These are phyloP conservation scores for Herminia tarsipennalis DNA, from an alignment of 2,888 invertebrate species.

Conservation along the genomic window DNA sequence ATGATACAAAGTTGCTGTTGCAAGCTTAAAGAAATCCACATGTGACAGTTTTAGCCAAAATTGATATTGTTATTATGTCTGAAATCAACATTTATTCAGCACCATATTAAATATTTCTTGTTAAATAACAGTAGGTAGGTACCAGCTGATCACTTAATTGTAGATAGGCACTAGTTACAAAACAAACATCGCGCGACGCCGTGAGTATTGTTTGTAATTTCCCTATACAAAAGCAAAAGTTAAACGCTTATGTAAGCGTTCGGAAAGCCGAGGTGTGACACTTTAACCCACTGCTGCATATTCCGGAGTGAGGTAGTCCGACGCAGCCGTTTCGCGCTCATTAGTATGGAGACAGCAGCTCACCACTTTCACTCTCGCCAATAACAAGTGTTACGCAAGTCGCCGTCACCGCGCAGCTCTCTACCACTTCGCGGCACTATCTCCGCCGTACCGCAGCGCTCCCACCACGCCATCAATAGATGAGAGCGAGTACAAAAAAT, in stretches of 20 bases:
- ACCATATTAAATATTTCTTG: neutral
- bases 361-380: constrained; percentile 82
- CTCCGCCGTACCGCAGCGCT: constrained; percentile 49
- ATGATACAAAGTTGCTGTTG: constrained; percentile 1
- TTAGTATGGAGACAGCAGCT: constrained; percentile 81
- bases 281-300: constrained; percentile 74
- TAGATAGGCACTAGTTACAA: constrained; percentile 10
- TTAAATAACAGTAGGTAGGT: neutral
- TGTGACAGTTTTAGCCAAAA: too few species aligned
- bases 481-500: constrained; percentile 39
- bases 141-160: neutral
- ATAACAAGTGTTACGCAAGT: constrained; percentile 81
- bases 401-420: constrained; percentile 62
- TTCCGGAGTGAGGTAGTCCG: constrained; percentile 61
- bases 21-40: too few species aligned
- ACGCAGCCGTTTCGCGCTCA: constrained; percentile 73
- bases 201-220: constrained; percentile 44
- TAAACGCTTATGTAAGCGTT: constrained; percentile 61
- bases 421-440: constrained; percentile 62
- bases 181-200: constrained; percentile 20
- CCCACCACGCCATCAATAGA: constrained; percentile 26
- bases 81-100: neutral
- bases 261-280: constrained; percentile 71
- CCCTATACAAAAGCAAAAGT: constrained; percentile 64
- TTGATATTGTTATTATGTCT: too few species aligned